Base-by-base conservation (phyloP, 2,797 vertebrate species). In the Ctenosaura bakeri region DNA sequence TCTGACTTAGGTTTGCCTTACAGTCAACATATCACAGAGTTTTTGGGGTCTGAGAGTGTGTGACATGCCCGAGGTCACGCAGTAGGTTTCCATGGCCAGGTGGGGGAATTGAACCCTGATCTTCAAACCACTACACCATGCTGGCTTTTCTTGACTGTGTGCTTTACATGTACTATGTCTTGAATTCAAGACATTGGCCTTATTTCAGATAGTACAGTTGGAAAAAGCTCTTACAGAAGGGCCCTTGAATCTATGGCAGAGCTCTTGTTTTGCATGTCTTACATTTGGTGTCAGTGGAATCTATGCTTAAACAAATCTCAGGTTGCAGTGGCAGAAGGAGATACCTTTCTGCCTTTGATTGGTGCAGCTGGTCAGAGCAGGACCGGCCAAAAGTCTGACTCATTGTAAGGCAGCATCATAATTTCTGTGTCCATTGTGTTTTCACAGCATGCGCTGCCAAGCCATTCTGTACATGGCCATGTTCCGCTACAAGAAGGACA, bases 391-490 rank as follows among this genome's bases (percentile, higher is more conserved):
- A 1, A 10, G n/a, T 42, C 77, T 20, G 10, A 80, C 9, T 69
- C 9, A n/a, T 62, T 20, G 12, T 32, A 56, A 56, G 54, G 20
- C 29, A 50, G 10, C 20, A 22, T 42, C 86, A 35, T 50, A 13
- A 77, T 3, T 50, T 69, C 22, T 6, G 18, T 77, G 81, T 78
- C 46, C 26, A 3, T 78, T 76, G 32, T 87, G 42, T 87, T 87
- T 95, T 64, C 88, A 6, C 93, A 99, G 99, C 95, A 96, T 99
- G 98, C 98, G 98, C 92, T 98, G 98, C 96, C 98, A 99, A 97
- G 97, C 99, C 92, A 96, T 99, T 91, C 97, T 99, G 94, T 98
- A 98, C 94, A 99, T 99, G 98, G 97, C 98, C 20, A 98, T 98
- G 98, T 99, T 99, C 94, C 98, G 97, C 86, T 98, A 98, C 96